phyloP scores from a whole-genome alignment of 53 echinoderm and acorn worm species.

The Arbacia lixula region DNA sequence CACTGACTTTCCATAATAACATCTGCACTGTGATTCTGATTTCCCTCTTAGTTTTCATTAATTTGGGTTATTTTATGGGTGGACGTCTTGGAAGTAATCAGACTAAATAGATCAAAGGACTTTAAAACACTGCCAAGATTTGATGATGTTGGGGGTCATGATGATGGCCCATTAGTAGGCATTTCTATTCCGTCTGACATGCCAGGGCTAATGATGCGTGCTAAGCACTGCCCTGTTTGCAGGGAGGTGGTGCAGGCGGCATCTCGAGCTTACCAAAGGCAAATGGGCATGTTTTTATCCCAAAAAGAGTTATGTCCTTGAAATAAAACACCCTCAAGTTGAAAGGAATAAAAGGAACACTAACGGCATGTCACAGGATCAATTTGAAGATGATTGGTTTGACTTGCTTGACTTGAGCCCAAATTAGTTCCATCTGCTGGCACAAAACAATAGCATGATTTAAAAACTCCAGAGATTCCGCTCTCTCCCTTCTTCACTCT shows the following conservation, averaged over 20 bases:
- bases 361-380: conserved; percentile 50
- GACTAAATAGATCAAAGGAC: no score
- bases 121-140: no score
- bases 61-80: no score
- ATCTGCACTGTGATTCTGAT: no score
- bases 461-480: conserved; percentile 1
- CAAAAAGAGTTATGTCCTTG: conserved; percentile 29
- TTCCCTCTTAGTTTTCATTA: no score
- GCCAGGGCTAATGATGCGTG: conserved; percentile 22
- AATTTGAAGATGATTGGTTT: conserved; percentile 57
- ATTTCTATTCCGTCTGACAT: no score
- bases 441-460: conserved; percentile 43
- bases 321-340: conserved; percentile 33
- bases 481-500: not conserved
- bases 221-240: conserved; percentile 5
- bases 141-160: not conserved
- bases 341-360: conserved; percentile 24
- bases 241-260: no score
- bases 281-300: conserved; percentile 44
- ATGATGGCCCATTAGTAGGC: conserved; percentile 23
- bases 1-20: not conserved
- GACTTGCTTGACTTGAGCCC: conserved; percentile 52
- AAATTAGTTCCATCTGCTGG: conserved; percentile 52
- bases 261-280: not conserved
- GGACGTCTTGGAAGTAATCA: no score